These are phyloP conservation scores for Phrynosoma blainvillii DNA, from an alignment of 2,113 vertebrate species.

Conservation along the genomic window DNA sequence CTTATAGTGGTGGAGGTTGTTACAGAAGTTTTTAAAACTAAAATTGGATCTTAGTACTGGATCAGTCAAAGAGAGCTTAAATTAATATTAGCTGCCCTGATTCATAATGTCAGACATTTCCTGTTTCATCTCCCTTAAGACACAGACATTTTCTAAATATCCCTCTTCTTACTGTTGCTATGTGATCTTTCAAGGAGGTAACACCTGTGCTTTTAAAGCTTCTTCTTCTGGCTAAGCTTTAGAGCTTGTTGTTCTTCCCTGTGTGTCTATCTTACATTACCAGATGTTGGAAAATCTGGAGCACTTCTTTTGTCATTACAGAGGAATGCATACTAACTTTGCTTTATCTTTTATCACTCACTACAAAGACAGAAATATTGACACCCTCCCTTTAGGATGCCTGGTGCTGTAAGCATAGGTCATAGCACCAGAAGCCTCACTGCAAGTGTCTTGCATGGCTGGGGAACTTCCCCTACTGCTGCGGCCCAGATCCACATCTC, in stretches of 20 bases:
- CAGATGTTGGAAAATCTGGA: slow-evolving; percentile 21
- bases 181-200: neutral
- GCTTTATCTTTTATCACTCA: slow-evolving; percentile 9
- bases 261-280: slow-evolving; percentile 11
- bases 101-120: neutral
- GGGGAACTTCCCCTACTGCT: neutral
- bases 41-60: neutral
- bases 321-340: slow-evolving; percentile 17
- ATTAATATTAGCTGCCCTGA: neutral
- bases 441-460: neutral
- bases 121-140: neutral
- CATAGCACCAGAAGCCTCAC: too few species aligned
- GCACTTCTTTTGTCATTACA: slow-evolving; percentile 11
- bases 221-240: neutral
- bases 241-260: slow-evolving; percentile 8
- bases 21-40: neutral
- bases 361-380: neutral
- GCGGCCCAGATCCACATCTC: too few species aligned
- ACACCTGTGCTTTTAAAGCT: slow-evolving; percentile 2
- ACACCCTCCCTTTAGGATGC: neutral
- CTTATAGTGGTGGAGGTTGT: too few species aligned
- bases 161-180: neutral
- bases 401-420: neutral
- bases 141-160: neutral
- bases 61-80: neutral